These are phyloP conservation scores for Ischnus inquisitorius DNA, from an alignment of 2,888 invertebrate species.

Conservation along the genomic window DNA sequence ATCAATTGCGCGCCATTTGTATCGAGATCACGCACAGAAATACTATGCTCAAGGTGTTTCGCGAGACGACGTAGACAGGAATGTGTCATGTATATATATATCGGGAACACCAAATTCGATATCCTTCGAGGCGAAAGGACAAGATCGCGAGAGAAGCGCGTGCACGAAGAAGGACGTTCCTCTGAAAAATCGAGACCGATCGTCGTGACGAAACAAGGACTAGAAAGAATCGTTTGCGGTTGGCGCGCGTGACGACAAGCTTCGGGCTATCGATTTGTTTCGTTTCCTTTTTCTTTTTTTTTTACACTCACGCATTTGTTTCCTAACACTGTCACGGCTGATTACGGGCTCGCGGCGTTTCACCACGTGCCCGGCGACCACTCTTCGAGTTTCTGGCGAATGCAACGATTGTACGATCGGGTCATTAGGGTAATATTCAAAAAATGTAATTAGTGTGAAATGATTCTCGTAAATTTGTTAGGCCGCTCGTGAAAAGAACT, in stretches of 20 bases:
- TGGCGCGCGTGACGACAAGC: constrained; percentile 18
- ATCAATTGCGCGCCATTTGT: constrained; percentile 46
- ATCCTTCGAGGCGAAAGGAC: constrained; percentile 48
- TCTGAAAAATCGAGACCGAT: constrained; percentile 50
- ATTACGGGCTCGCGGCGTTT: constrained; percentile 45
- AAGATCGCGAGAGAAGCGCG: constrained; percentile 19
- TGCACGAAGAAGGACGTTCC: constrained; percentile 56
- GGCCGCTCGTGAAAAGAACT: no score
- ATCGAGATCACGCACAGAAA: constrained; percentile 48
- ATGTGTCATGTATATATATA: constrained; percentile 11
- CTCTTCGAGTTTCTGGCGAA: constrained; percentile 9
- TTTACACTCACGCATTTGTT: constrained; percentile 32
- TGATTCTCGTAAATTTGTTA: no score
- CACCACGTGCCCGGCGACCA: constrained; percentile 21
- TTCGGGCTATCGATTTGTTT: constrained; percentile 28
- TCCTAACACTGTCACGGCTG: constrained; percentile 61
- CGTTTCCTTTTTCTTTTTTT: constrained; percentile 37
- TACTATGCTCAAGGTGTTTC: constrained; percentile 53
- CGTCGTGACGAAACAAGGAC: constrained; percentile 56
- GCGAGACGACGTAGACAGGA: constrained; percentile 7
- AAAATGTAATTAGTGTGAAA: no score
- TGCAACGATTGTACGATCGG: constrained; percentile 21
- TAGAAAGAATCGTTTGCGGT: constrained; percentile 27
- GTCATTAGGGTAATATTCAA: background rate
- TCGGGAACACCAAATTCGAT: constrained; percentile 49